Evolutionary conservation across 2,888 invertebrate species (phyloP), one percentile per base, ranked within the genome.

Genomic region (Halictus ligatus): DNA sequence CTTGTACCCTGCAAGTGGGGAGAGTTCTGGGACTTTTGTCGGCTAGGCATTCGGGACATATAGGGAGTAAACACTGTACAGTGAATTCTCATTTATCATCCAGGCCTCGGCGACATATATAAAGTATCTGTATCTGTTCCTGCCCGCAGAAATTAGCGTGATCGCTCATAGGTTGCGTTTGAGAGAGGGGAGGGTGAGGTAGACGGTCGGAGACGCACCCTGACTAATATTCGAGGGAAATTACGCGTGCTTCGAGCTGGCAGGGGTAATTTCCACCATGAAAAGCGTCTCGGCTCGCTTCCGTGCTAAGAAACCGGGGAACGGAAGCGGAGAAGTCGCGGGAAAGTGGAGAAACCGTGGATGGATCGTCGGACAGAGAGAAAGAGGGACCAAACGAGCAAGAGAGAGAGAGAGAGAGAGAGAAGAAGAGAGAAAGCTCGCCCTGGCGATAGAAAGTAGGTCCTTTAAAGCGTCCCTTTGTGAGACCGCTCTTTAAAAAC

Each of bases 381-480:
- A 71, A 40, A 71, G 10, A 58, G 54, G 43, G 18, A 29, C 72
- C 10, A 58, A 80, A 75, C 64, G 64, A 67, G 64, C 64, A 67
- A 18, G 15, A 7, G 35, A 5, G 29, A 25, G 64, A 80, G 48
- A 64, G 46, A 73, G n/a, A 35, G n/a, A 18, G 25, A 67, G 18
- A 4, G 54, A 43, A 2, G 35, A 15, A 40, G 48, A 6, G 7
- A 67, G 25, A 86, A 86, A 80, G 78, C 86, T 87, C 71, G 71
- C 76, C 81, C 84, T 85, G 86, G 80, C 80, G 84, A 84, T 69
- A 84, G 89, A 91, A 73, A 91, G 88, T 87, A 87, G 90, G 84
- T 88, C 89, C 86, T 87, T 91, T 91, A 90, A 91, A 91, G 88
- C 81, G 67, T 40, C 81, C 69, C 76, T 85, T 85, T 78, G 85